phyloP scores from a whole-genome alignment of 2,888 invertebrate genomes.

The Drosophila tanythrix region DNA sequence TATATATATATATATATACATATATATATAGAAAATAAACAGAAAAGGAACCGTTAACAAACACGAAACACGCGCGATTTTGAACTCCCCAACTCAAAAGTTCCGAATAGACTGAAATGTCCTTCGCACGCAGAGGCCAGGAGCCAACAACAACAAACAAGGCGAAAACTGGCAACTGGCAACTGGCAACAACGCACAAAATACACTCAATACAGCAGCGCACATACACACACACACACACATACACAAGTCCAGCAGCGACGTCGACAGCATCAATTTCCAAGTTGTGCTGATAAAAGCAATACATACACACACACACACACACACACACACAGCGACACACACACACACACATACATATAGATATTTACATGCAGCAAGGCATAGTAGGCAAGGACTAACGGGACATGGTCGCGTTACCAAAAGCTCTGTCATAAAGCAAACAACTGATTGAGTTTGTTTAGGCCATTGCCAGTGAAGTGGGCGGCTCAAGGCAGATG shows the following conservation, averaged over 20 bases:
- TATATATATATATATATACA: not conserved
- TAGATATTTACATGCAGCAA: not conserved
- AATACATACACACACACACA: constrained; percentile 19
- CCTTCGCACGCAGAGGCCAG: constrained; percentile 68
- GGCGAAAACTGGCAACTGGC: constrained; percentile 47
- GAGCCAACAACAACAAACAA: constrained; percentile 36
- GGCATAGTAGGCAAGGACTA: constrained; percentile 46
- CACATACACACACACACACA: constrained; percentile 17
- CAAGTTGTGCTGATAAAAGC: constrained; percentile 48
- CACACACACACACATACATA: not conserved
- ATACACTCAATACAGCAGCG: constrained; percentile 39
- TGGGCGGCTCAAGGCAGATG: constrained; percentile 11
- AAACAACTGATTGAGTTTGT: constrained; percentile 71
- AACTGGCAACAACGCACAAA: constrained; percentile 50
- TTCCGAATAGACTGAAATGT: constrained; percentile 79
- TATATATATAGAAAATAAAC: not conserved
- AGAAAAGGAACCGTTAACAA: constrained; percentile 34
- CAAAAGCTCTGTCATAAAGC: constrained; percentile 63
- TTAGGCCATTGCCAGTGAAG: constrained; percentile 58
- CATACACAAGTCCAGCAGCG: constrained; percentile 36
- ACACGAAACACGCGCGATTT: constrained; percentile 67
- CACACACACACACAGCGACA: constrained; percentile 6
- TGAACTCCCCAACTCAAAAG: constrained; percentile 81
- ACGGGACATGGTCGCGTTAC: constrained; percentile 51
- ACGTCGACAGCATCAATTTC: constrained; percentile 58